phyloP scores from a whole-genome alignment of 2,113 vertebrate genomes.

The Dinomys branickii region DNA sequence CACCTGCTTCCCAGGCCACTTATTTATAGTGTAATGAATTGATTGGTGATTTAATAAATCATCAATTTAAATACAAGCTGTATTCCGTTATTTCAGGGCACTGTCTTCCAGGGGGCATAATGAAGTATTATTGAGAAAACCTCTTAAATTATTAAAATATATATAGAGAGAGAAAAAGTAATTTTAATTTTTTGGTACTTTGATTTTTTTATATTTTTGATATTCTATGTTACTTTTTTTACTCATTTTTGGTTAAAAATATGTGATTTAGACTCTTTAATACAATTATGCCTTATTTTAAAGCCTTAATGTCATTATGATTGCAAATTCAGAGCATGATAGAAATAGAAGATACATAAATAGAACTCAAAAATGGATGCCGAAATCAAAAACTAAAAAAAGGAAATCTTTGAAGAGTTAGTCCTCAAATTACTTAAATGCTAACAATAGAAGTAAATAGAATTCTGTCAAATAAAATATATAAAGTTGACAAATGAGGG shows the following conservation, averaged over 20 bases:
- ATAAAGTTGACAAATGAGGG: not conserved
- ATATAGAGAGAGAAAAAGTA: not conserved
- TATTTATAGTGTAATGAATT: not conserved
- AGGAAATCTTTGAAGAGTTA: not conserved
- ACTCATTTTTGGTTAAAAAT: not conserved
- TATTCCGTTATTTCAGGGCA: not conserved
- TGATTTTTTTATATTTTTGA: not conserved
- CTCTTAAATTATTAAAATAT: not conserved
- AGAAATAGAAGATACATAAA: not conserved
- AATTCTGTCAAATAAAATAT: not conserved
- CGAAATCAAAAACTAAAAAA: not conserved
- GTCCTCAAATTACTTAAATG: not conserved
- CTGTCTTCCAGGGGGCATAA: not conserved
- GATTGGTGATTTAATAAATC: not conserved
- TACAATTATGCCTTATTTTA: not conserved
- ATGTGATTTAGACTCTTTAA: not conserved
- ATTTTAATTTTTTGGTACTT: not conserved
- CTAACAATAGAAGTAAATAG: not conserved
- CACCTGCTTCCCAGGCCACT: not conserved
- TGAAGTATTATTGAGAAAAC: not conserved
- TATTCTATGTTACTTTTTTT: not conserved
- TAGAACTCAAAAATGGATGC: not conserved
- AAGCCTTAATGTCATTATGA: not conserved
- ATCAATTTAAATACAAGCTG: not conserved
- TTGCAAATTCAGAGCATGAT: not conserved